Conservation (phyloP, 2,113 vertebrate genomes). For the Anhinga rufa region DNA sequence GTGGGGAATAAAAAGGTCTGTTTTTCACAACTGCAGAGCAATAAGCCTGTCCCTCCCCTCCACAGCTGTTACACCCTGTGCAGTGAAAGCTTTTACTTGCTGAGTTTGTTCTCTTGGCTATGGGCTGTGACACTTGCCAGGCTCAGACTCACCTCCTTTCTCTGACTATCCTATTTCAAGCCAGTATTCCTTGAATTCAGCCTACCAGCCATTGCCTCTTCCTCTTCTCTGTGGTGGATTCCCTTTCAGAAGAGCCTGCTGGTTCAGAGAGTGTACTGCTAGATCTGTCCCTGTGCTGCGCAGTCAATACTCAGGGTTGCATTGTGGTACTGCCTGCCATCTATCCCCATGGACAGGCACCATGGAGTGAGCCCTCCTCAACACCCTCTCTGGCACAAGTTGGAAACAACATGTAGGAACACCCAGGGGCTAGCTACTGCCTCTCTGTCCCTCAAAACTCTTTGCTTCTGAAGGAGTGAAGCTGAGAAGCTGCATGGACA, state of each 20-base stretch:
- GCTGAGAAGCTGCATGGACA: neutral
- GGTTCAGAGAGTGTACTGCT: neutral
- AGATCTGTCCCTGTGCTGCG: neutral
- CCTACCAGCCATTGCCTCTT: neutral
- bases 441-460: neutral
- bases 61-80: neutral
- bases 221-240: neutral
- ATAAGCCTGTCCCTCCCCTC: neutral
- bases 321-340: neutral
- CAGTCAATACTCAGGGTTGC: neutral
- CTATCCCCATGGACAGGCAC: neutral
- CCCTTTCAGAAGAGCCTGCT: neutral
- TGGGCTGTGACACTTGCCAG: neutral
- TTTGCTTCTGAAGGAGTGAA: neutral
- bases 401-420: neutral
- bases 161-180: neutral
- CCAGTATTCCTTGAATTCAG: neutral
- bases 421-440: neutral
- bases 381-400: neutral
- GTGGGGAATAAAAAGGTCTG: neutral
- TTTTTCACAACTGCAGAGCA: neutral
- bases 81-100: neutral
- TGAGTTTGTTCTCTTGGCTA: neutral
- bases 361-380: neutral
- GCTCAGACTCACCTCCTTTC: neutral